Base-by-base conservation (phyloP, 2,113 vertebrate genomes). In the Heptranchias perlo region DNA sequence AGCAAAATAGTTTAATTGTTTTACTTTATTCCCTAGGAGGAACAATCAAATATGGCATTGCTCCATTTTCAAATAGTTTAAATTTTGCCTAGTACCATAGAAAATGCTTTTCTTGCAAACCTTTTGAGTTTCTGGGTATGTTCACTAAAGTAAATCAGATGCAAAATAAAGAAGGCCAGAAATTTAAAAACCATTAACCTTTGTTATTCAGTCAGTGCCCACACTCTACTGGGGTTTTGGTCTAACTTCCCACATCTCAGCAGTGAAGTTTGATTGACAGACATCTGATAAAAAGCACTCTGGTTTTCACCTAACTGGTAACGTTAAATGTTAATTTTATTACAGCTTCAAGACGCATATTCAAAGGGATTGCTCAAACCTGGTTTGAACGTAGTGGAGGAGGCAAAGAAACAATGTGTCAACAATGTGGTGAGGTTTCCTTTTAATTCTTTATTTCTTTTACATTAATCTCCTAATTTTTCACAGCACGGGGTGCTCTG, bases 271-370 rank as follows among this genome's bases (percentile, higher is more conserved):
- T 52, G 39, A 28, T 87, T 87, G 44, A 23, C 3, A 11, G 44
- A 16, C 23, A 18, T 94, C 62, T 47, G 39, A 4, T 67, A 11
- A 5, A 95, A 95, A 69, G 44, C 7, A 47, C 21, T 67, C n/a
- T 0, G 7, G 21, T 28, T 67, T 95, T 14, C 61, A 86, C 23
- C 31, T 69, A 52, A 87, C 44, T 14, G 25, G n/a, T 93, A 64
- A 18, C 52, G 61, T 94, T 67, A 94, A 94, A 16, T 94, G 64
- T 95, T 95, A 1, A 31, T 23, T 64, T 96, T 96, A 39, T 76
- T 96, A 0, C 96, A 99, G 99, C 98, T 99, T 82, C 99, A 99
- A 97, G 98, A 98, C 96, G 99, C 99, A 0, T 99, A 99, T 96
- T 76, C 98, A 0, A 98, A 97, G 96, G 99, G 99, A 0, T 97